Evolutionary conservation across 2,113 vertebrate species (phyloP).

Genomic region (Lasiurus cinereus): DNA sequence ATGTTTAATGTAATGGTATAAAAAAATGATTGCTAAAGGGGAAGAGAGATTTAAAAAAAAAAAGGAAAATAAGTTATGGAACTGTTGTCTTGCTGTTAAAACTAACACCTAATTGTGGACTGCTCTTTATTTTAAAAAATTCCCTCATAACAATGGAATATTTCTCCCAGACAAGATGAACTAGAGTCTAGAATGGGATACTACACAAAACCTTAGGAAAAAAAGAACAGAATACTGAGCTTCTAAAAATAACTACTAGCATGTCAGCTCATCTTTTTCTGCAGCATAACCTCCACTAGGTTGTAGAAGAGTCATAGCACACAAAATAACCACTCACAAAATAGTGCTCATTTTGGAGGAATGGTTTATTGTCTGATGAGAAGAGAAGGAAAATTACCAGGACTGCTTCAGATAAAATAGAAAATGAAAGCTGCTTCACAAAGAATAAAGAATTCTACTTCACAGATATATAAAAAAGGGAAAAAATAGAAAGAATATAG

Average conservation of each 20-base stretch:
- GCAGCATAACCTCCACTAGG: neutral
- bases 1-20: neutral
- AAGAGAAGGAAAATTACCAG: neutral
- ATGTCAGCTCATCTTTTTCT: constrained; percentile 7
- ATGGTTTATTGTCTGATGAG: neutral
- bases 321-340: constrained; percentile 51
- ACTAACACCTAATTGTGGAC: neutral
- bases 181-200: neutral
- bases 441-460: neutral
- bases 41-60: neutral
- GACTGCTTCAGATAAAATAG: constrained; percentile 6
- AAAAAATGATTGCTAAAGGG: neutral
- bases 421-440: neutral
- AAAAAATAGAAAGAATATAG: neutral
- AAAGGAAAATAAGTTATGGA: neutral
- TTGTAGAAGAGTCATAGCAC: neutral
- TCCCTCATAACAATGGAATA: neutral
- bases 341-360: neutral
- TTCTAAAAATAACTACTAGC: constrained; percentile 28
- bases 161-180: neutral
- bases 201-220: constrained; percentile 1
- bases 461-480: neutral
- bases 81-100: neutral
- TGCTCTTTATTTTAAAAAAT: neutral
- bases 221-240: constrained; percentile 9